Conservation (phyloP, 2,113 vertebrate species). For the Tragelaphus scriptus region DNA sequence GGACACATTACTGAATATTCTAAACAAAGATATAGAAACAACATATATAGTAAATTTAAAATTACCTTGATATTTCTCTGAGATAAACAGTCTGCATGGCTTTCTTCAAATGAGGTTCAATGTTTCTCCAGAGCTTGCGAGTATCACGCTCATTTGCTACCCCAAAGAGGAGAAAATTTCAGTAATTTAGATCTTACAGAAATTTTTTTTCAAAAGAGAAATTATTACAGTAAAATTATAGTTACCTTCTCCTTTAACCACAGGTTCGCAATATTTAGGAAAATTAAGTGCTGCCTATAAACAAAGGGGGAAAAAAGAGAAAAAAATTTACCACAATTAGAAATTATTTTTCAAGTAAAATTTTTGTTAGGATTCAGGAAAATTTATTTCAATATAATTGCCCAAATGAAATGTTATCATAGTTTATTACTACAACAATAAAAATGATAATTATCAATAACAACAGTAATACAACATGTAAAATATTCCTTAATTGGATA, state of each 20-base stretch:
- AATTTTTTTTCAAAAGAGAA: not conserved
- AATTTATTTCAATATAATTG: slow-evolving; percentile 3
- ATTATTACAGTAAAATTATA: slow-evolving; percentile 11
- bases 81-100: slow-evolving; percentile 99
- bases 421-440: not conserved
- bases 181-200: slow-evolving; percentile 41
- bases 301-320: slow-evolving; percentile 6
- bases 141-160: slow-evolving; percentile 92
- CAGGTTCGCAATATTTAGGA: slow-evolving; percentile 93
- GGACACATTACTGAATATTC: not conserved
- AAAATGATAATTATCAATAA: slow-evolving; percentile 23
- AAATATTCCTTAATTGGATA: not conserved
- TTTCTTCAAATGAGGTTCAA: slow-evolving; percentile 96
- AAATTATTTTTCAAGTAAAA: slow-evolving; percentile 36
- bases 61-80: slow-evolving; percentile 94
- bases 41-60: not conserved
- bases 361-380: slow-evolving; percentile 20
- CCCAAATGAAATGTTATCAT: not conserved
- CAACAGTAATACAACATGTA: not conserved
- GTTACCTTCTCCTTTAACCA: slow-evolving; percentile 93
- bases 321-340: not conserved
- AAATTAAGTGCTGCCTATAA: slow-evolving; percentile 94
- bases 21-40: not conserved
- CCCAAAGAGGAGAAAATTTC: slow-evolving; percentile 24
- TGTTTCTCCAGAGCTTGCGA: slow-evolving; percentile 95